phyloP scores from a whole-genome alignment of 2,888 invertebrate species.

The Zaprionus lineosus region DNA sequence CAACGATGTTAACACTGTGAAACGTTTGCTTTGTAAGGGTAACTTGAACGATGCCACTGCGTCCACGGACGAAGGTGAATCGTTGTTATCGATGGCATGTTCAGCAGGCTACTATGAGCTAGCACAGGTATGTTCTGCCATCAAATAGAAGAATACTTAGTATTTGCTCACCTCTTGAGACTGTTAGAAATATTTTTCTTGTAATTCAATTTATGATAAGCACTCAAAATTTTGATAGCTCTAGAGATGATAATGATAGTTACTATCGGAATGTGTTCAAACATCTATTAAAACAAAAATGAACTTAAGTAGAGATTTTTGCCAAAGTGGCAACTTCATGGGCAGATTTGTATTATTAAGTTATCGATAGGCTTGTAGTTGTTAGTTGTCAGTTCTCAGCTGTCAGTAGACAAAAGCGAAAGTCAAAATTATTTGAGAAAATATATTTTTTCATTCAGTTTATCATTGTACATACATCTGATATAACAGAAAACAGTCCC shows the following conservation, averaged over 20 bases:
- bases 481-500: too few relatives aligned
- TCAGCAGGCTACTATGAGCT: slow-evolving; percentile 98
- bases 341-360: not conserved
- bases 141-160: not conserved
- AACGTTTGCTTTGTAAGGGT: slow-evolving; percentile 95
- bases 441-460: not conserved
- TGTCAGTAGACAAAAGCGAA: too few relatives aligned
- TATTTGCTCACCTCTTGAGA: not conserved
- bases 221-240: too few relatives aligned
- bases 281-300: too few relatives aligned
- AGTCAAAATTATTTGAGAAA: not conserved
- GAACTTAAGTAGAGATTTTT: too few relatives aligned
- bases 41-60: slow-evolving; percentile 89
- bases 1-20: slow-evolving; percentile 96
- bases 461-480: too few relatives aligned
- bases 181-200: too few relatives aligned
- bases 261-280: too few relatives aligned
- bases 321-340: slow-evolving; percentile 22
- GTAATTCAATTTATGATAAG: too few relatives aligned
- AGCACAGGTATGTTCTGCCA: slow-evolving; percentile 88
- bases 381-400: too few relatives aligned
- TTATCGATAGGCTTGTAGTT: slow-evolving; percentile 20
- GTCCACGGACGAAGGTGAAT: slow-evolving; percentile 98
- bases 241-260: too few relatives aligned
- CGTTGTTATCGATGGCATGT: slow-evolving; percentile 96